These are phyloP conservation scores for Mormyrus hasselquistii DNA, from an alignment of 2,797 vertebrate genomes.

Conservation along the genomic window DNA sequence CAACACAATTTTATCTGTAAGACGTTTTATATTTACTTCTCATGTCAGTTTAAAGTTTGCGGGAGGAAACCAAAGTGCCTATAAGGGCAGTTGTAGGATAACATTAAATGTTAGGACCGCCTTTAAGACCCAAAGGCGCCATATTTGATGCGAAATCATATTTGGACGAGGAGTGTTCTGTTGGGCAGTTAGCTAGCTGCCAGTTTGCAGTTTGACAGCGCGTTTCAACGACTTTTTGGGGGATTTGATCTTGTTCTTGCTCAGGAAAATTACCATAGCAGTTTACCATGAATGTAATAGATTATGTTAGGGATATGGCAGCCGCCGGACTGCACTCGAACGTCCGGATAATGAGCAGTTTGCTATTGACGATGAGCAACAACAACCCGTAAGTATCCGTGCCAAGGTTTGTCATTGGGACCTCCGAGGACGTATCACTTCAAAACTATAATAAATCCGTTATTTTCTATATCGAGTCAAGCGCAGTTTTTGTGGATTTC, in stretches of 20 bases:
- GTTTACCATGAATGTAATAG: slow-evolving; percentile 81
- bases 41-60: neutral
- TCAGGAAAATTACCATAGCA: neutral
- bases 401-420: neutral
- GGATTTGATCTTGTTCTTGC: neutral
- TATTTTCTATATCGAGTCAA: neutral
- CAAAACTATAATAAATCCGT: neutral
- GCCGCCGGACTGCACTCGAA: slow-evolving; percentile 94
- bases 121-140: slow-evolving; percentile 27
- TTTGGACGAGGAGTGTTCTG: neutral
- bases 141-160: slow-evolving; percentile 29
- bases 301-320: slow-evolving; percentile 94
- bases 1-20: neutral
- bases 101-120: neutral
- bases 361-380: slow-evolving; percentile 94
- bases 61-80: neutral
- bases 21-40: neutral
- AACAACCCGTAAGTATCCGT: slow-evolving; percentile 88
- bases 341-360: slow-evolving; percentile 88
- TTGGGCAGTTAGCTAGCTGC: neutral
- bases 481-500: neutral
- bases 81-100: neutral
- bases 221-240: neutral
- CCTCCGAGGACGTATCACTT: neutral
- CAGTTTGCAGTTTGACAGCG: neutral